Base-by-base conservation (phyloP, 2,113 vertebrate genomes). In the Rissa tridactyla region DNA sequence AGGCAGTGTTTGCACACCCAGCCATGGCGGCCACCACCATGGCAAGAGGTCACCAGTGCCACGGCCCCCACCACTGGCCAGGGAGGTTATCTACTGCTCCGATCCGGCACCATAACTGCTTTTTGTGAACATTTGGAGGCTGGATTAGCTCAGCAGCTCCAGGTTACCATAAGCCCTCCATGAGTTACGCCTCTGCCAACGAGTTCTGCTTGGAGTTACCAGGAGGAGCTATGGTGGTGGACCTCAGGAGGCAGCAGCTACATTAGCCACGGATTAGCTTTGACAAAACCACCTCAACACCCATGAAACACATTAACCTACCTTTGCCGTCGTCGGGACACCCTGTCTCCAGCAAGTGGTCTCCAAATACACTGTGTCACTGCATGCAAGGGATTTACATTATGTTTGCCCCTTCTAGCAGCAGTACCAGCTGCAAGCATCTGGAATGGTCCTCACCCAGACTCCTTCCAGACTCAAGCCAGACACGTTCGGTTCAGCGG, bases 161-260 rank as follows among this genome's bases (percentile, higher is more conserved):
- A 40, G 23, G 14, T 34, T 77, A 27, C 75, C 3, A 0, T 17
- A 60, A 68, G 11, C 23, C 12, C 38, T 20, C 38, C 4, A 3
- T 5, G 21, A 47, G 30, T 46, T 47, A 32, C 0, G 2, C 29
- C 34, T 65, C 17, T 26, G 19, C 18, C 27, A 11, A 10, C 0
- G 4, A 21, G 14, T 47, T 47, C 66, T 27, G 14, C 64, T 30
- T 26, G 27, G 30, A 32, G 18, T 21, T 25, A n/a, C 16, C 51
- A 36, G 34, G 40, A 47, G 51, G 44, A 68, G 47, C 22, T 9
- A 0, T 6, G 16, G 22, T 69, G 47, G 32, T 22, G 20, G 19
- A 12, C 49, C 47, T 64, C 32, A 3, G n/a, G 34, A 72, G 78
- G 44, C 49, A 87, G 49, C 64, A 58, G 51, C 9, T 5, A 26